These are phyloP conservation scores for Knipowitschia caucasica DNA, from an alignment of 2,797 vertebrate genomes.

Conservation along the genomic window DNA sequence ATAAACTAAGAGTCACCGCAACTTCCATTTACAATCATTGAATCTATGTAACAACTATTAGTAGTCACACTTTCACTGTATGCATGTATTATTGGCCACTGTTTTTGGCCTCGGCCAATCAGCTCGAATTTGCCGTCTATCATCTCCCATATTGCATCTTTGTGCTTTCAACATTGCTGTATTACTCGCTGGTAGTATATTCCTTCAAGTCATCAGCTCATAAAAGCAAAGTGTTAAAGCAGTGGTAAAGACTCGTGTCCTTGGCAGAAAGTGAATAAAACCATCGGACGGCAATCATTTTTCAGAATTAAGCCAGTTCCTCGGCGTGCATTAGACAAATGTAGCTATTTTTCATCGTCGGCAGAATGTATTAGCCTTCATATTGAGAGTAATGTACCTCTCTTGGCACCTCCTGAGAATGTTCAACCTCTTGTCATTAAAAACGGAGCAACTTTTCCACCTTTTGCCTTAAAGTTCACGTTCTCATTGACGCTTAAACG, in stretches of 20 bases:
- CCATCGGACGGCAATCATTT: conserved; percentile 55
- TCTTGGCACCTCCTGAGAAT: conserved; percentile 67
- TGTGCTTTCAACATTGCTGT: no score
- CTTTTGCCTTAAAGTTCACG: conserved; percentile 74
- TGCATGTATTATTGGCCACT: no score
- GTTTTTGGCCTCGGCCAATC: no score
- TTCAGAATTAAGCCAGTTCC: conserved; percentile 68
- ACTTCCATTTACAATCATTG: no score
- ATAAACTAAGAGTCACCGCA: no score
- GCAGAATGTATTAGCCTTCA: conserved; percentile 63
- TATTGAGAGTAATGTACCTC: conserved; percentile 74
- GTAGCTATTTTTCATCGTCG: conserved; percentile 71
- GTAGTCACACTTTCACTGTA: no score
- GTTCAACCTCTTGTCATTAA: conserved; percentile 71
- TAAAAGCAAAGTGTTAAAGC: conserved; percentile 32
- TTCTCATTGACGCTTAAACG: conserved; percentile 82
- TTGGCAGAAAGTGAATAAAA: conserved; percentile 67
- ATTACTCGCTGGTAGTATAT: neutral
- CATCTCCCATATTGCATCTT: no score
- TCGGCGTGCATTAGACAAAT: conserved; percentile 72
- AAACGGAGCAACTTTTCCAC: conserved; percentile 71
- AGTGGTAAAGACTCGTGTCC: conserved; percentile 60
- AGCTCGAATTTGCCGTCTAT: no score
- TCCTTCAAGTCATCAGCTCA: conserved; percentile 9
- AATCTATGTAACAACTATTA: no score